Evolutionary conservation across 2,113 vertebrate genomes (phyloP).

Genomic region (Isichthys henryi): DNA sequence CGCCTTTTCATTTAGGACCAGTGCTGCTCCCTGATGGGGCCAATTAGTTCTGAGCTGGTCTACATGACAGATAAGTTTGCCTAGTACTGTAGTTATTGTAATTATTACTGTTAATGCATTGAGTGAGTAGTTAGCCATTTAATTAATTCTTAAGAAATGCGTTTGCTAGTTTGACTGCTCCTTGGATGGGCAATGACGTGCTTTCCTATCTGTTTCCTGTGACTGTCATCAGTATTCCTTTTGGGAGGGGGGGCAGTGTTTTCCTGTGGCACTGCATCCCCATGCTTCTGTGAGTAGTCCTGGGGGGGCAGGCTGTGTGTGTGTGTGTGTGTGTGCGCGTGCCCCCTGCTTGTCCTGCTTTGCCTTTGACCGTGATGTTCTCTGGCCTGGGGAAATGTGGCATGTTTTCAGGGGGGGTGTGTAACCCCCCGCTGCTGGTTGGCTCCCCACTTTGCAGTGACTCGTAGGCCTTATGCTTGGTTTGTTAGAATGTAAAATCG

Average conservation of each 20-base stretch:
- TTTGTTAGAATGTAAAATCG: conserved; percentile 8
- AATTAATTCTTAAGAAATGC: not conserved
- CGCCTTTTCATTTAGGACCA: not conserved
- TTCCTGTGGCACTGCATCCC: not conserved
- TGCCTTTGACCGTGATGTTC: not conserved
- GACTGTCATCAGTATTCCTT: not conserved
- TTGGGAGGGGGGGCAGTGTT: not conserved
- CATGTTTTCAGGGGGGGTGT: not conserved
- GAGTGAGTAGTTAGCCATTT: conserved; percentile 13
- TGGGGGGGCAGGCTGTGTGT: not conserved
- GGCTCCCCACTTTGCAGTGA: not conserved
- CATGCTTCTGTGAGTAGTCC: not conserved
- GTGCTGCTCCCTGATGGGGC: conserved; percentile 8
- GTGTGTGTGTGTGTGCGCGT: too few species aligned
- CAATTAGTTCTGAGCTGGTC: not conserved
- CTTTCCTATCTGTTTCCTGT: not conserved
- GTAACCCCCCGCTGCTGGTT: not conserved
- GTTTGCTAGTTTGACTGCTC: not conserved
- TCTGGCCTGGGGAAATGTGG: not conserved
- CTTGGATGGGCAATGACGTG: not conserved
- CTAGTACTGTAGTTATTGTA: conserved; percentile 1
- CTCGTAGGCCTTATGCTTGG: not conserved
- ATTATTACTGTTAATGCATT: not conserved
- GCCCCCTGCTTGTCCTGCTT: not conserved
- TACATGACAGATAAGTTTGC: not conserved